Evolutionary conservation across 2,113 vertebrate species (phyloP).

Genomic region (Camelus dromedarius): DNA sequence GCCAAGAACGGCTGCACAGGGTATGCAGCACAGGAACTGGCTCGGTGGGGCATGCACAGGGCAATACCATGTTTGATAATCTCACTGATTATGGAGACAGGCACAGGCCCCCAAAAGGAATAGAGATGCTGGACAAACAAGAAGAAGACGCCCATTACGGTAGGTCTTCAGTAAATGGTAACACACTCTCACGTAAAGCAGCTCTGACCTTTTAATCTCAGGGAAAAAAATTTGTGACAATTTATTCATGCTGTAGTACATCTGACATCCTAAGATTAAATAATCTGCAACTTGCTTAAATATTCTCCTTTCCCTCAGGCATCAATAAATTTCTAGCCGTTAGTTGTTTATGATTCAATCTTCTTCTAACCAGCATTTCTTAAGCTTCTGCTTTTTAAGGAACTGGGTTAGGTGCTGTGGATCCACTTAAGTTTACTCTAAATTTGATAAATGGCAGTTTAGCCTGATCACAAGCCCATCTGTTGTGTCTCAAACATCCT

Average conservation of each 20-base stretch:
- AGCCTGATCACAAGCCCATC: constrained; percentile 20
- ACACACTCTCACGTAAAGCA: not conserved
- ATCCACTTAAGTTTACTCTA: constrained; percentile 46
- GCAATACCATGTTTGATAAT: not conserved
- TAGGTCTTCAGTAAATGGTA: not conserved
- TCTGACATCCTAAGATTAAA: not conserved
- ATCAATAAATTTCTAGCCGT: not conserved
- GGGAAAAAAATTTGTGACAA: not conserved
- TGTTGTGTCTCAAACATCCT: constrained; percentile 55
- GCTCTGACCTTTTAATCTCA: not conserved
- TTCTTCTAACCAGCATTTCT: not conserved
- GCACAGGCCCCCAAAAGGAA: not conserved
- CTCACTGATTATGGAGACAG: not conserved
- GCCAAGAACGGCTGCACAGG: not conserved
- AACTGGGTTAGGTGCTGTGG: not conserved
- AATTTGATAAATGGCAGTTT: constrained; percentile 48
- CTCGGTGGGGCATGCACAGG: not conserved
- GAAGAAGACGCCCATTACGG: not conserved
- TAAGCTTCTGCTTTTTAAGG: not conserved
- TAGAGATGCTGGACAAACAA: not conserved
- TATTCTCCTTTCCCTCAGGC: not conserved
- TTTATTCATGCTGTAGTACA: not conserved
- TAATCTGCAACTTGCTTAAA: not conserved
- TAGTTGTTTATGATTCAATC: not conserved
- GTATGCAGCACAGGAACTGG: not conserved